These are phyloP conservation scores for Beroe ovata DNA, from an alignment of 37 sponge, comb jelly and placozoan species.

Conservation along the genomic window DNA sequence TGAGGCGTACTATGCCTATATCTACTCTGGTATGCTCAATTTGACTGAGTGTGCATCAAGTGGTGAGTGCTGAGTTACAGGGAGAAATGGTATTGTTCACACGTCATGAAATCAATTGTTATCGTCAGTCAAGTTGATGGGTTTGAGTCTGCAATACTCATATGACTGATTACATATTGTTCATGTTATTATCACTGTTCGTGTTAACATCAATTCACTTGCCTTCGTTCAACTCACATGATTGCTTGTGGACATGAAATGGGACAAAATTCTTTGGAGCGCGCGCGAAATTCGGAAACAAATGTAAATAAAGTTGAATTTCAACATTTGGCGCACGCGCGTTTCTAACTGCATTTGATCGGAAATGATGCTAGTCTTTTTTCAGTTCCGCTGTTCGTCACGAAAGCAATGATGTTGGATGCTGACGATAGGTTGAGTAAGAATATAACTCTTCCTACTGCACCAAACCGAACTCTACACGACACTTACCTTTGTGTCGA, in stretches of 20 bases:
- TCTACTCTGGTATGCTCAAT: constrained; percentile 54
- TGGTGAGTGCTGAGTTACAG: background rate
- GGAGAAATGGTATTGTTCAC: no score
- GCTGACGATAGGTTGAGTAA: constrained; percentile 3
- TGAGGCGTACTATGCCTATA: constrained; percentile 41
- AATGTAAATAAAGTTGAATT: background rate
- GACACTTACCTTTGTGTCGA: constrained; percentile 55
- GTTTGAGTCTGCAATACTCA: no score
- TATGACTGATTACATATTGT: no score
- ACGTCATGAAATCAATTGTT: no score
- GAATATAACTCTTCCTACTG: background rate
- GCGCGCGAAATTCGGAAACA: background rate
- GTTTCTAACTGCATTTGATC: background rate
- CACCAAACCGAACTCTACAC: constrained; percentile 22
- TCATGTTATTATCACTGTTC: no score
- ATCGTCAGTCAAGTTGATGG: no score
- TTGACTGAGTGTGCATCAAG: background rate
- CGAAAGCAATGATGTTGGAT: constrained; percentile 53
- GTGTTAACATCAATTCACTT: no score
- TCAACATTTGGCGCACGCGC: constrained; percentile 31
- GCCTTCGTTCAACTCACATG: no score
- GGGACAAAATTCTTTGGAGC: background rate
- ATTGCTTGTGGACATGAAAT: no score
- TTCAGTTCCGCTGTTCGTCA: constrained; percentile 30
- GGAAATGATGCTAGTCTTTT: background rate